Percentiles rank a stretch among this genome's conserved stretches.
phyloP scores from a whole-genome alignment of 2,888 invertebrate species.

The Unio pictorum region DNA sequence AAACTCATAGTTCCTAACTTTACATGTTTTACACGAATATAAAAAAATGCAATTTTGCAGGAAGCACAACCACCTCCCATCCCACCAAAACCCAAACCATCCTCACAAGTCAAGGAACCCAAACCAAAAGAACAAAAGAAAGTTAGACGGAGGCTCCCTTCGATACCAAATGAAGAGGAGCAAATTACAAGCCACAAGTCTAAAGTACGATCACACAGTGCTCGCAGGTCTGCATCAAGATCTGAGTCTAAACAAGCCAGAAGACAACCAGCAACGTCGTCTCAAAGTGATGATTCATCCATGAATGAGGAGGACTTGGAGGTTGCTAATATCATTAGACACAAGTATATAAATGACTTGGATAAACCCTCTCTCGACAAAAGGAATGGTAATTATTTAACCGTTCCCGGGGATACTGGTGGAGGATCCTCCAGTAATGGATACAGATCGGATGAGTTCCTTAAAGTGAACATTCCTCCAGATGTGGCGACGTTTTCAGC shows the following conservation, averaged over 20 bases:
- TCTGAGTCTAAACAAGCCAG: slow-evolving; percentile 18
- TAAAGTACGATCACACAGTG: slow-evolving; percentile 25
- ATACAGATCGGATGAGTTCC: slow-evolving; percentile 32
- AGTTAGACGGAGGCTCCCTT: slow-evolving; percentile 58
- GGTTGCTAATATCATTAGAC: slow-evolving; percentile 51
- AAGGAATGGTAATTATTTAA: slow-evolving; percentile 46
- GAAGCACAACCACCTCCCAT: slow-evolving; percentile 2
- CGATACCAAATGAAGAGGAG: slow-evolving; percentile 59
- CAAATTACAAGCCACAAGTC: slow-evolving; percentile 31
- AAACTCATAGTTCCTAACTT: too few relatives aligned
- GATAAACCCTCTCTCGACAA: slow-evolving; percentile 49
- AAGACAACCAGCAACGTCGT: slow-evolving; percentile 38
- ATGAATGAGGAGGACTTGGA: slow-evolving; percentile 63
- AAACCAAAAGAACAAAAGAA: slow-evolving; percentile 48
- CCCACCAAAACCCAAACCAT: slow-evolving; percentile 17
- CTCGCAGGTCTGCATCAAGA: slow-evolving; percentile 28
- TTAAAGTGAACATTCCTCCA: slow-evolving; percentile 47
- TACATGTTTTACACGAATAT: too few relatives aligned
- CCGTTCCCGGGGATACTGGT: slow-evolving; percentile 15
- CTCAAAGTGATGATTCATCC: slow-evolving; percentile 53
- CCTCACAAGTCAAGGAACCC: slow-evolving; percentile 22
- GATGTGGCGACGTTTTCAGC: slow-evolving; percentile 24
- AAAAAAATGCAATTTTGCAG: too few relatives aligned
- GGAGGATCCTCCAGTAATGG: slow-evolving; percentile 19
- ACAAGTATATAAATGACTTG: slow-evolving; percentile 40